These are phyloP conservation scores for Apotomis capreana DNA, from an alignment of 2,888 invertebrate species.

Conservation along the genomic window DNA sequence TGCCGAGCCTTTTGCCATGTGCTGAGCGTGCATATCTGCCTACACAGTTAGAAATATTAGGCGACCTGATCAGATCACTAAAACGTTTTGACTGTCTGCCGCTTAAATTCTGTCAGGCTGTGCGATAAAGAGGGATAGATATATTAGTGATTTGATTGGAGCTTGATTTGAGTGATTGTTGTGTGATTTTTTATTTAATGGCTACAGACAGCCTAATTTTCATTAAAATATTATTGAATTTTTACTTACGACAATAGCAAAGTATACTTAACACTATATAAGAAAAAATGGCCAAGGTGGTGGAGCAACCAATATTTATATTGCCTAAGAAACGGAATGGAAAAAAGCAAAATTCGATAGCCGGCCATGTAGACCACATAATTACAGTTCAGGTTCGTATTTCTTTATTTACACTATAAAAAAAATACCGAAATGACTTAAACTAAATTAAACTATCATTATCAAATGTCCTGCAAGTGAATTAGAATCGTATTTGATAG, in stretches of 20 bases:
- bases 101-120: too few species aligned
- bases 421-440: neutral
- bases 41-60: too few species aligned
- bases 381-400: slow-evolving; percentile 82
- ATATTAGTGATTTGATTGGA: too few species aligned
- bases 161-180: slow-evolving; percentile 11
- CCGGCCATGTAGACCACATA: slow-evolving; percentile 85
- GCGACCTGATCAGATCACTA: too few species aligned
- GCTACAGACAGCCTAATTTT: neutral
- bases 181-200: slow-evolving; percentile 11
- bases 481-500: slow-evolving; percentile 1
- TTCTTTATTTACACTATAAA: neutral
- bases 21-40: too few species aligned
- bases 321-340: slow-evolving; percentile 84
- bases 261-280: slow-evolving; percentile 3
- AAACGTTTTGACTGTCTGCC: too few species aligned
- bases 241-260: slow-evolving; percentile 21
- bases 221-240: neutral
- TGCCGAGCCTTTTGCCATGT: too few species aligned
- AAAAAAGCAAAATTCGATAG: slow-evolving; percentile 77
- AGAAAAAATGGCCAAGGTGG: slow-evolving; percentile 70
- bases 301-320: slow-evolving; percentile 83
- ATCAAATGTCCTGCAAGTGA: neutral
- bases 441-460: neutral
- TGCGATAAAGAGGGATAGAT: too few species aligned